These are phyloP conservation scores for Neotoma lepida DNA, from an alignment of 2,113 vertebrate genomes.

Conservation along the genomic window DNA sequence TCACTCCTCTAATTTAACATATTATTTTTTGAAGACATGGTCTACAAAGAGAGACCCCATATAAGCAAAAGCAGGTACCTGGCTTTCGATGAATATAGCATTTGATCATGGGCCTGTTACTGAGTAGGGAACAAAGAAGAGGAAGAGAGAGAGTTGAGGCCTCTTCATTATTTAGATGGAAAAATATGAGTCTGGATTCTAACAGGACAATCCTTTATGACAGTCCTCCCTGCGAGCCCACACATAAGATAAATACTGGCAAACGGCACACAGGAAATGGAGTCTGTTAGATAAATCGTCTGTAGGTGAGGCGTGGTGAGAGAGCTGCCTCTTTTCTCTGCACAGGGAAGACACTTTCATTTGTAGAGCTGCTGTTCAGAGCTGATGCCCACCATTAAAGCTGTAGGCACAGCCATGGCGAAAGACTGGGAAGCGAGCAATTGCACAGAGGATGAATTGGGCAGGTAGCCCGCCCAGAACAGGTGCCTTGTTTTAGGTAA, in stretches of 20 bases:
- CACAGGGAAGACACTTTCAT: conserved; percentile 36
- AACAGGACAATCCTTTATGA: conserved; percentile 73
- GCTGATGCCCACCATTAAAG: conserved; percentile 60
- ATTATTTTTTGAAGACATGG: not conserved
- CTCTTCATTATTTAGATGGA: conserved; percentile 60
- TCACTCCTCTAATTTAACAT: conserved; percentile 34
- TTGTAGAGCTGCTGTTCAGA: conserved; percentile 43
- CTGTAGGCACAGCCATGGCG: not conserved
- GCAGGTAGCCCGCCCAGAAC: not conserved
- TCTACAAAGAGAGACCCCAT: conserved; percentile 49
- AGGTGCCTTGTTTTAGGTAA: conserved; percentile 52
- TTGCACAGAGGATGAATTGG: conserved; percentile 42
- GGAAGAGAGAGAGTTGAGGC: conserved; percentile 33
- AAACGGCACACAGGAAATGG: conserved; percentile 58
- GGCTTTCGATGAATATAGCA: conserved; percentile 72
- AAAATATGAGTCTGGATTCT: conserved; percentile 74
- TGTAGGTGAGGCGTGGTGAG: conserved; percentile 59
- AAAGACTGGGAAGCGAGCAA: not conserved
- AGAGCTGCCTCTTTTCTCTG: conserved; percentile 9
- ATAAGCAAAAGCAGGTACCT: conserved; percentile 48
- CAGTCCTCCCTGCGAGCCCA: conserved; percentile 60
- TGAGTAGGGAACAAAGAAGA: conserved; percentile 69
- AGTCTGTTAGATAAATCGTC: conserved; percentile 69
- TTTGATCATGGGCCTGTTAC: conserved; percentile 65
- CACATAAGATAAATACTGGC: conserved; percentile 67